Percentiles rank a stretch among this genome's conserved stretches.
Evolutionary conservation across 2,113 vertebrate genomes (phyloP).

Genomic region (Lagenorhynchus albirostris): DNA sequence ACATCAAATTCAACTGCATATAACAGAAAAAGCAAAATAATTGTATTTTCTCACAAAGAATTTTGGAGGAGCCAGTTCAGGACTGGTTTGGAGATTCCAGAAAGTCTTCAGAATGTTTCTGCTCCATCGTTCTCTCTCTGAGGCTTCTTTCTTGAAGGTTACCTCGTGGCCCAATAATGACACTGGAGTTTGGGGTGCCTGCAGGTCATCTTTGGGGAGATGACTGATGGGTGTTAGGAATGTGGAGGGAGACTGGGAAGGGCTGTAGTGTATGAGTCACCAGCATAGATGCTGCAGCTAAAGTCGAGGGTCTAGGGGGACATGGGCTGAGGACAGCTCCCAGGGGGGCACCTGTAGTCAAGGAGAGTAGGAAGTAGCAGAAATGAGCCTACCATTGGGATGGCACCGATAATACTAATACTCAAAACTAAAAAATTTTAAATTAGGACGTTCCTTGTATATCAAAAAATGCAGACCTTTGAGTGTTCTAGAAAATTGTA

Average conservation of each 20-base stretch:
- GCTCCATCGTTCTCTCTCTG: neutral
- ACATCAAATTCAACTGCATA: neutral
- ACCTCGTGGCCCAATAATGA: too few species aligned
- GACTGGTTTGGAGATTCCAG: neutral
- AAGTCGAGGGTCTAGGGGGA: neutral
- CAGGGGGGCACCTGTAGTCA: too few species aligned
- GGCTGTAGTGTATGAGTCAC: too few species aligned
- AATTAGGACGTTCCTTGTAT: neutral
- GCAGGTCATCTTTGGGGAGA: neutral
- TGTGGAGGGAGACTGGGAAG: too few species aligned
- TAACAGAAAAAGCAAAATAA: neutral
- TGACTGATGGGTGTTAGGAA: neutral
- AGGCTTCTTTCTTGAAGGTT: neutral
- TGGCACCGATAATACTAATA: neutral
- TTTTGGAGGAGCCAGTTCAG: neutral
- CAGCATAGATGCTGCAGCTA: accelerated
- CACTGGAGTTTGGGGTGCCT: neutral
- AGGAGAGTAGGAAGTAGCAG: neutral
- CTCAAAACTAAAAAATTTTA: neutral
- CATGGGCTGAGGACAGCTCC: neutral
- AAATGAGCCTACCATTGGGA: neutral
- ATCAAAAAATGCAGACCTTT: neutral
- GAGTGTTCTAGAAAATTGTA: neutral
- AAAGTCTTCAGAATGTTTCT: neutral
- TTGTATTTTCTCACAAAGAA: neutral